These are phyloP conservation scores for Baryphthengus martii DNA, from an alignment of 2,113 vertebrate species.

Conservation along the genomic window DNA sequence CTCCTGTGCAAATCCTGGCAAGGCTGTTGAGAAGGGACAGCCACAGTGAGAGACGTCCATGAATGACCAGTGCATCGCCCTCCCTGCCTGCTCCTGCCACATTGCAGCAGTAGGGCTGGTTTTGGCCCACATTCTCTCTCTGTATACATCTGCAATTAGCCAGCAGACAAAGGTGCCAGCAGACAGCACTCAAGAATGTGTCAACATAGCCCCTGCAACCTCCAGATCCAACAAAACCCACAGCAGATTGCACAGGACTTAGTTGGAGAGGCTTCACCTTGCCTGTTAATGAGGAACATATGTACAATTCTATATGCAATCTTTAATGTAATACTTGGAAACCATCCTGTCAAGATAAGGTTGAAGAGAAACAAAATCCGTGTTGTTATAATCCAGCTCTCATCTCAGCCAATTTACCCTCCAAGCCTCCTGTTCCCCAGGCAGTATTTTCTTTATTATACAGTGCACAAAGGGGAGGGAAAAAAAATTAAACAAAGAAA, in stretches of 20 bases:
- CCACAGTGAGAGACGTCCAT: not conserved
- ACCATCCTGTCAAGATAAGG: not conserved
- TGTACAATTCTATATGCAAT: not conserved
- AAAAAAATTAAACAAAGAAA: not conserved
- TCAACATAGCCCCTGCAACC: not conserved
- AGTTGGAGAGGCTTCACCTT: not conserved
- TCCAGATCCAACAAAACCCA: not conserved
- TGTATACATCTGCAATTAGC: not conserved
- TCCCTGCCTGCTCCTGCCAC: not conserved
- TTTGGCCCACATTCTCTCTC: not conserved
- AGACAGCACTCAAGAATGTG: not conserved
- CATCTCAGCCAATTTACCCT: not conserved
- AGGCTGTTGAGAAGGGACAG: not conserved
- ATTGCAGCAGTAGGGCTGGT: rapidly evolving
- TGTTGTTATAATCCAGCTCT: not conserved
- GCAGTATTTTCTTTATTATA: not conserved
- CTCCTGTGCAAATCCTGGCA: rapidly evolving
- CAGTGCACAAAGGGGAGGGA: not conserved
- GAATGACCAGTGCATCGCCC: rapidly evolving
- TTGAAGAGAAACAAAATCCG: not conserved
- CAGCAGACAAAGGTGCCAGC: not conserved
- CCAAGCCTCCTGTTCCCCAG: not conserved
- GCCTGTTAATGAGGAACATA: not conserved
- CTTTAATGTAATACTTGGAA: not conserved
- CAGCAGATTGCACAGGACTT: not conserved